phyloP scores from a whole-genome alignment of 92 coral and sea anemone genomes.

The Anthopleura xanthogrammica region DNA sequence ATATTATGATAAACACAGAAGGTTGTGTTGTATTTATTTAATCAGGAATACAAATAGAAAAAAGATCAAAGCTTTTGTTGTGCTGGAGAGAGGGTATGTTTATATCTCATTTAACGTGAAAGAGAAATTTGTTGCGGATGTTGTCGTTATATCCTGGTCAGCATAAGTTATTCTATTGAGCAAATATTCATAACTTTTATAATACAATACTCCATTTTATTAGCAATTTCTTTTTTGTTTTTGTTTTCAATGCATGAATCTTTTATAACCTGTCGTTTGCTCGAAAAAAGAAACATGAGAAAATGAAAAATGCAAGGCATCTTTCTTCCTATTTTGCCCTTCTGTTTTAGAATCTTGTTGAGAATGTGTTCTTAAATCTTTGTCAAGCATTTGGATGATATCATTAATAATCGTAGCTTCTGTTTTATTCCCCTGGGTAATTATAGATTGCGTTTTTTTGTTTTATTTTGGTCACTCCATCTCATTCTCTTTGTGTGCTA shows the following conservation, averaged over 20 bases:
- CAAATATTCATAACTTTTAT: constrained; percentile 8
- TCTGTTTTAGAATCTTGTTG: neutral
- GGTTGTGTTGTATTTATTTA: constrained; percentile 10
- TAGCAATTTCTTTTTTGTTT: constrained; percentile 16
- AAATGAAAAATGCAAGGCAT: neutral
- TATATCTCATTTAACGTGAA: neutral
- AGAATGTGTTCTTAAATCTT: neutral
- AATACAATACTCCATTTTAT: neutral
- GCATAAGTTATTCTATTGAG: constrained; percentile 9
- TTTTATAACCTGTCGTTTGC: constrained; percentile 27
- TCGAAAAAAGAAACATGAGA: neutral
- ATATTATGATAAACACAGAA: constrained; percentile 22
- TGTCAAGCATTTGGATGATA: neutral
- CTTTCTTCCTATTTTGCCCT: neutral
- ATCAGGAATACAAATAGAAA: neutral
- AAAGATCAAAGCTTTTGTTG: constrained; percentile 12
- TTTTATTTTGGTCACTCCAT: neutral
- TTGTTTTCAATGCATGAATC: constrained; percentile 17
- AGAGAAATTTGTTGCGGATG: constrained; percentile 6
- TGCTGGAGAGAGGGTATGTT: constrained; percentile 8
- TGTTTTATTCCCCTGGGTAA: constrained; percentile 10
- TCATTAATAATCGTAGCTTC: neutral
- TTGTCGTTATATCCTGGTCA: neutral
- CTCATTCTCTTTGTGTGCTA: constrained; percentile 11
- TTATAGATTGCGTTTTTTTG: neutral